Conservation (phyloP, 2,113 vertebrate species). For the Anolis carolinensis region DNA sequence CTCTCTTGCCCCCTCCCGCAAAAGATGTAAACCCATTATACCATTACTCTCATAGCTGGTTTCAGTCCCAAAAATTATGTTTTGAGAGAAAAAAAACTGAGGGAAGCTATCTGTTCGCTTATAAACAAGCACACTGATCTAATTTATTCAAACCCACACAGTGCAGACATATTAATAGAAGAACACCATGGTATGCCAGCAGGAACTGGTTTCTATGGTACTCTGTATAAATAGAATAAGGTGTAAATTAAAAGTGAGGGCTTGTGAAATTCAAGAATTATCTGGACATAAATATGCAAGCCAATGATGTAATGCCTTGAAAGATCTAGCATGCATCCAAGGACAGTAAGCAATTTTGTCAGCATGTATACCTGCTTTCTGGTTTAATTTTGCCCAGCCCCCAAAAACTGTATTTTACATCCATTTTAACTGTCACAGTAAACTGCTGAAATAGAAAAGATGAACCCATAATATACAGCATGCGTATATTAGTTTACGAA, state of each 20-base stretch:
- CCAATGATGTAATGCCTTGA: slow-evolving; percentile 20
- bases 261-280: slow-evolving; percentile 41
- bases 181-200: slow-evolving; percentile 18
- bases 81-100: slow-evolving; percentile 33
- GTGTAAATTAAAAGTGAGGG: slow-evolving; percentile 45
- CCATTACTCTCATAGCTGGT: background rate
- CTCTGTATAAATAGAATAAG: slow-evolving; percentile 43
- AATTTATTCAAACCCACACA: slow-evolving; percentile 58
- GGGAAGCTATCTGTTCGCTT: slow-evolving; percentile 36
- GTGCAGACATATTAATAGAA: slow-evolving; percentile 58
- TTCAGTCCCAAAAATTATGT: slow-evolving; percentile 24
- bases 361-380: background rate
- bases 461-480: background rate
- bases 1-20: background rate
- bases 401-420: background rate
- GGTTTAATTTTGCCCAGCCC: background rate
- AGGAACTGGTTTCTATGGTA: slow-evolving; percentile 40
- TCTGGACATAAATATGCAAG: background rate
- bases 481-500: background rate
- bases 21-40: too few relatives aligned
- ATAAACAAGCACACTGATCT: slow-evolving; percentile 51
- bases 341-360: background rate
- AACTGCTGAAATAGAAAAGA: background rate
- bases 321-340: background rate
- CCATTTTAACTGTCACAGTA: background rate